phyloP scores from a whole-genome alignment of 2,797 vertebrate species.

The Craterocephalus amniculus region DNA sequence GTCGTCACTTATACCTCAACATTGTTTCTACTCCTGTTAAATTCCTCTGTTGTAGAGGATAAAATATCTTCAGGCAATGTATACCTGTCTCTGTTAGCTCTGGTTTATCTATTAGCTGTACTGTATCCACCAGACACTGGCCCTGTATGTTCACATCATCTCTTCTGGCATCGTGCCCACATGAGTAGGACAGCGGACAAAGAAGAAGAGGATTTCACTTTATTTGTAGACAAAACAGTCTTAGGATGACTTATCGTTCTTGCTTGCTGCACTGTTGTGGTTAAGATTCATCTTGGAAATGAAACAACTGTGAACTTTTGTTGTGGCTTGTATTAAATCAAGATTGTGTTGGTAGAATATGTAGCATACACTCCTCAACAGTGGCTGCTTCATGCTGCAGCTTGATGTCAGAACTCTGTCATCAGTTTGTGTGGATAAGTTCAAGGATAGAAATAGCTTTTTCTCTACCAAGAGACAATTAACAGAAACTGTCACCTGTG shows the following conservation, averaged over 20 bases:
- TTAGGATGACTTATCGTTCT: conserved; percentile 55
- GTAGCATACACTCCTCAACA: conserved; percentile 55
- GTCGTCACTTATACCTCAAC: not conserved
- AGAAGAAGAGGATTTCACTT: conserved; percentile 65
- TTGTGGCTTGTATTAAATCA: conserved; percentile 35
- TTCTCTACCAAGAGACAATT: conserved; percentile 33
- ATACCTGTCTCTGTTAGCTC: conserved; percentile 55
- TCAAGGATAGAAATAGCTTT: conserved; percentile 38
- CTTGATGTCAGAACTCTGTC: conserved; percentile 70
- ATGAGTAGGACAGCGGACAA: conserved; percentile 55
- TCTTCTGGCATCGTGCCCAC: conserved; percentile 59
- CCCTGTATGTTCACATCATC: conserved; percentile 62
- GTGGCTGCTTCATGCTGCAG: conserved; percentile 66
- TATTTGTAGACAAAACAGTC: conserved; percentile 77
- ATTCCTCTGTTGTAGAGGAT: conserved; percentile 34
- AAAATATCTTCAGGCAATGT: conserved; percentile 44
- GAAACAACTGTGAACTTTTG: conserved; percentile 37
- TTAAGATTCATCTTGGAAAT: conserved; percentile 43
- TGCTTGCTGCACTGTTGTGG: conserved; percentile 33
- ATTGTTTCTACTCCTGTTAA: conserved; percentile 19
- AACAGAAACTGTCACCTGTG: conserved; percentile 65
- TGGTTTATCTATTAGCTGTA: conserved; percentile 48
- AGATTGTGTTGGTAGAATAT: conserved; percentile 28
- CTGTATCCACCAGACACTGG: conserved; percentile 57
- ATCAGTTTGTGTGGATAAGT: conserved; percentile 33